Evolutionary conservation across 2,888 invertebrate species (phyloP).

Genomic region (Druceiella hillmani): DNA sequence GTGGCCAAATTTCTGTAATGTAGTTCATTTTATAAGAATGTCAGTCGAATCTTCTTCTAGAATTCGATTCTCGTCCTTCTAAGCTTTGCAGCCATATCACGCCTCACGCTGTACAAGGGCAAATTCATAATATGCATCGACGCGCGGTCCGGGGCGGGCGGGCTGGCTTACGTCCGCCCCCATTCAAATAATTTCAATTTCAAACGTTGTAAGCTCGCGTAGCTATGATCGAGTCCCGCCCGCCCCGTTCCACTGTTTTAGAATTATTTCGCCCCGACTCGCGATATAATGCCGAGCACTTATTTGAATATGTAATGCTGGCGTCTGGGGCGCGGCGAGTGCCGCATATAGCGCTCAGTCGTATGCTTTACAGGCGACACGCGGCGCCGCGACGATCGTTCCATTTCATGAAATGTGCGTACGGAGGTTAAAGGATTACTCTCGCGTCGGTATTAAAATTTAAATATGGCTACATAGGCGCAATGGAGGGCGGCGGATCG

Average conservation of each 20-base stretch:
- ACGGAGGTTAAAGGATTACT: too few species aligned
- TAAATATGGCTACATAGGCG: too few species aligned
- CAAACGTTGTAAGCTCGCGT: conserved; percentile 23
- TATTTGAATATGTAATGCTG: conserved; percentile 23
- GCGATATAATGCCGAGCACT: conserved; percentile 22
- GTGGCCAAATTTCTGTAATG: too few species aligned
- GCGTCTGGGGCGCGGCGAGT: conserved; percentile 18
- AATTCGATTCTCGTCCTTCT: too few species aligned
- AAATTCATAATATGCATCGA: too few species aligned
- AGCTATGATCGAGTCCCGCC: conserved; percentile 18
- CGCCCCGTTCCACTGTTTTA: conserved; percentile 15
- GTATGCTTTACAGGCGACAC: not conserved
- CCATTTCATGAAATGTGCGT: too few species aligned
- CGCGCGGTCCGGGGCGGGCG: not conserved
- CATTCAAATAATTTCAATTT: conserved; percentile 24
- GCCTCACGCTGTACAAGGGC: too few species aligned
- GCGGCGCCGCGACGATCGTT: conserved; percentile 1
- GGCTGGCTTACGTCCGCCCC: conserved; percentile 12
- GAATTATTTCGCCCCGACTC: conserved; percentile 24
- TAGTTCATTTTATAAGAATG: too few species aligned
- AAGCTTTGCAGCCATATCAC: too few species aligned
- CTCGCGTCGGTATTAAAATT: too few species aligned
- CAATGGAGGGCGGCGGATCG: too few species aligned
- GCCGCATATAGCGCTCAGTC: conserved; percentile 7
- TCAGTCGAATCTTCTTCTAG: too few species aligned